Evolutionary conservation across 2,113 vertebrate genomes (phyloP), one percentile per base, ranked within the genome.

Genomic region (Poeciliopsis retropinna): DNA sequence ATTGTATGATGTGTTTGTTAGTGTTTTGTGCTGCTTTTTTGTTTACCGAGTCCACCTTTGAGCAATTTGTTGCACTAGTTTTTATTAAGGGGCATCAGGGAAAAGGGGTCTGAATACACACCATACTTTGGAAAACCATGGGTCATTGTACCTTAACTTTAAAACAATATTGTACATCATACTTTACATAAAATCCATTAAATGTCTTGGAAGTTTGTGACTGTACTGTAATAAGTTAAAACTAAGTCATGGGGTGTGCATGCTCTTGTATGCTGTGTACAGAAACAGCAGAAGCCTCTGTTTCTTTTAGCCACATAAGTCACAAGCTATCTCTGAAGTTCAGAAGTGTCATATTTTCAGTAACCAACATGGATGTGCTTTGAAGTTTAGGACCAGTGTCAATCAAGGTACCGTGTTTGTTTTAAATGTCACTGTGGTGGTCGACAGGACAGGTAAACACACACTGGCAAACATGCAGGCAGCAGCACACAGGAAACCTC

Each of bases 401-500:
- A 70, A 32, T 61, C 17, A 68, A 68, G 81, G 64, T 80, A 9
- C 47, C 30, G 60, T 61, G n/a, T 60, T 41, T 30, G 76, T 67
- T 65, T 60, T 9, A 72, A 75, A 69, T 73, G 79, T 82, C 67
- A 69, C 27, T 64, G 77, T 19, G 84, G 86, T 91, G 90, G 87
- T 83, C 85, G 60, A 28, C 37, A 85, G 78, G 84, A 88, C 92
- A 93, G 92, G 90, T 93, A 79, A 83, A 89, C 75, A 89, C 75
- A 87, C 17, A 6, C 60, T 79, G 73, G 80, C 78, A 86, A 83
- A 54, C 75, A 74, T 76, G 78, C 31, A 76, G 73, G 67, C 81
- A 80, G 85, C 62, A 81, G 85, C 85, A 79, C 19, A 92, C 91
- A 92, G 90, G 90, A 93, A 92, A 89, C 92, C 85, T 82, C 78